phyloP scores from a whole-genome alignment of 1,140 invertebrate species.

The Brachionus angularis region DNA sequence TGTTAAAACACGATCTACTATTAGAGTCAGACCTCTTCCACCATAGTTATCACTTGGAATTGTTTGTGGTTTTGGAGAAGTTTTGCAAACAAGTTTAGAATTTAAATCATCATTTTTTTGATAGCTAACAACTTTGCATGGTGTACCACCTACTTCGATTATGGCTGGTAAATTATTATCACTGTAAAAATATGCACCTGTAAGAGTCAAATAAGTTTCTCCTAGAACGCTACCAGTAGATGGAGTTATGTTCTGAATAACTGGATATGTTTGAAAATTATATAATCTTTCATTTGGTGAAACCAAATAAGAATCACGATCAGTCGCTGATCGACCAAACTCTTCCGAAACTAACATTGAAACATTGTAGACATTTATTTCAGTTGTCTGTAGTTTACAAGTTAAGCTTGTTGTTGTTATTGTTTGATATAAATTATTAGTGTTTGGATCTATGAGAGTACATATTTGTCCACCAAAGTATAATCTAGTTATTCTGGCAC shows the following conservation, averaged over 20 bases:
- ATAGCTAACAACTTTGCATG: conserved; percentile 5
- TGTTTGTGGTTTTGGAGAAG: neutral
- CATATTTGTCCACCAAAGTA: conserved; percentile 38
- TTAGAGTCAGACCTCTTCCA: conserved; percentile 11
- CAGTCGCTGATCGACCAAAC: conserved; percentile 9
- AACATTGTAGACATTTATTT: conserved; percentile 12
- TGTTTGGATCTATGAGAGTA: conserved; percentile 17
- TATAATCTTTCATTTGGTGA: conserved; percentile 30
- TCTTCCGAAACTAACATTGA: conserved; percentile 22
- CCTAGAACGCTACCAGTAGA: conserved; percentile 47
- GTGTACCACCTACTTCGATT: neutral
- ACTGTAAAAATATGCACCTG: conserved; percentile 49
- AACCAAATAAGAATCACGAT: neutral
- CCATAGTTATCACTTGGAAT: neutral
- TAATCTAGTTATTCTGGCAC: conserved; percentile 13
- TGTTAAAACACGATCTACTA: conserved; percentile 3
- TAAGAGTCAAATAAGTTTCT: conserved; percentile 47
- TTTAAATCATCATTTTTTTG: neutral
- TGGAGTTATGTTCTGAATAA: conserved; percentile 46
- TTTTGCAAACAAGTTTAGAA: neutral
- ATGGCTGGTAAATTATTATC: conserved; percentile 37
- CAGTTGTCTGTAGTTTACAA: conserved; percentile 1
- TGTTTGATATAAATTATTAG: neutral
- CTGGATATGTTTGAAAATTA: conserved; percentile 45
- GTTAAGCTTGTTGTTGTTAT: neutral